Evolutionary conservation across 2,797 vertebrate species (phyloP), one percentile per base, ranked within the genome.

Genomic region (Arrhamphus sclerolepis): DNA sequence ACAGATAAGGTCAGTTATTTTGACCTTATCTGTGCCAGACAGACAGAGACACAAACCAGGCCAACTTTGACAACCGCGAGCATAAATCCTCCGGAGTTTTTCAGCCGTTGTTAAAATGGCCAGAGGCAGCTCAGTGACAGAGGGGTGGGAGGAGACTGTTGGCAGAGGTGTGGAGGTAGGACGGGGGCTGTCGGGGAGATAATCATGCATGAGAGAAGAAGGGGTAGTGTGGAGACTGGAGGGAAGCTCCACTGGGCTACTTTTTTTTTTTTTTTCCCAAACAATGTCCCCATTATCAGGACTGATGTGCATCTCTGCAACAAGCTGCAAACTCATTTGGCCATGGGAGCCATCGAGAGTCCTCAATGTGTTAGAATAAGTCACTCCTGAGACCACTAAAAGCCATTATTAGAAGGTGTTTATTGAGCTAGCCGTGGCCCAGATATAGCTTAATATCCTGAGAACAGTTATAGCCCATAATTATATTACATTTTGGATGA

Each of bases 371-470:
- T 81, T 77, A 18, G 83, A 65, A 83, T 76, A 87, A 84, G 78
- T 85, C 83, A 80, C 89, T 84, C 87, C 67, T 17, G 85, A 89
- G 83, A 87, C 83, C 77, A 80, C 77, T 86, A 81, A 86, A 83
- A 86, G 80, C 81, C 86, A 85, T 89, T 87, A 89, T 88, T 87
- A 89, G 85, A 83, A 82, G 80, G 86, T 88, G 84, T 88, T 90
- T 89, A 89, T 86, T 50, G 78, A 87, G 87, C 85, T 56, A 44
- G 75, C 78, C 28, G 14, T 84, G 89, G 86, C 87, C 87, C 77
- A 82, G 79, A 89, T 87, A 83, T 81, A 52, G 71, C 66, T 65
- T 84, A 84, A 89, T 85, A 83, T 89, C 80, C 77, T 72, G 76
- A 84, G 85, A 84, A 86, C 80, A 70, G 76, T 87, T 80, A 84